A percentile compares a stretch with the other conserved stretches of the same genome.
These are phyloP conservation scores for Chaetorhynchus papuensis DNA, from an alignment of 2,113 vertebrate genomes.

Conservation along the genomic window DNA sequence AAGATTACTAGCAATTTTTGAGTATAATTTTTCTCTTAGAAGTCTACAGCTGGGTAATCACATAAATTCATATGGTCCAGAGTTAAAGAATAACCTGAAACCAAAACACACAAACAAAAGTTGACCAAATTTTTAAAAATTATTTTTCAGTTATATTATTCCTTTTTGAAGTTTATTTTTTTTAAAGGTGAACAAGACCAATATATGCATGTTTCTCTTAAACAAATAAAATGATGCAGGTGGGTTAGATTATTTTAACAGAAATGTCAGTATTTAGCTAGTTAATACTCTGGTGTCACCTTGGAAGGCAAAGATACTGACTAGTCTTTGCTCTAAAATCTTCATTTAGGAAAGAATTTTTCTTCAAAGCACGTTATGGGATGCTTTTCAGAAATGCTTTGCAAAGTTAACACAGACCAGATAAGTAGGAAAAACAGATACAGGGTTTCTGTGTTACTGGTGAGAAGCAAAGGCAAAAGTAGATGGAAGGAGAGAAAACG, in stretches of 20 bases:
- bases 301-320: background rate
- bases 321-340: background rate
- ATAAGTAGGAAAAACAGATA: background rate
- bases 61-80: background rate
- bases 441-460: background rate
- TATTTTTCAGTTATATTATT: background rate
- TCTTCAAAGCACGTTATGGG: background rate
- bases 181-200: background rate
- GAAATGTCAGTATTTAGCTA: background rate
- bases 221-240: background rate
- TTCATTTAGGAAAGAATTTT: background rate
- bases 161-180: background rate
- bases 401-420: background rate
- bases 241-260: background rate
- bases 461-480: background rate
- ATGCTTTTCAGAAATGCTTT: background rate
- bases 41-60: background rate
- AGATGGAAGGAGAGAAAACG: background rate
- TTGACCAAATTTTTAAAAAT: background rate
- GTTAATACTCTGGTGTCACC: background rate
- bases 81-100: background rate
- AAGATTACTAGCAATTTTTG: background rate
- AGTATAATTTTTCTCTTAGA: background rate
- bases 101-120: background rate
- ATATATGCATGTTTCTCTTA: background rate